Conservation (phyloP, 2,888 invertebrate genomes). For the Cryptocephalus primarius region DNA sequence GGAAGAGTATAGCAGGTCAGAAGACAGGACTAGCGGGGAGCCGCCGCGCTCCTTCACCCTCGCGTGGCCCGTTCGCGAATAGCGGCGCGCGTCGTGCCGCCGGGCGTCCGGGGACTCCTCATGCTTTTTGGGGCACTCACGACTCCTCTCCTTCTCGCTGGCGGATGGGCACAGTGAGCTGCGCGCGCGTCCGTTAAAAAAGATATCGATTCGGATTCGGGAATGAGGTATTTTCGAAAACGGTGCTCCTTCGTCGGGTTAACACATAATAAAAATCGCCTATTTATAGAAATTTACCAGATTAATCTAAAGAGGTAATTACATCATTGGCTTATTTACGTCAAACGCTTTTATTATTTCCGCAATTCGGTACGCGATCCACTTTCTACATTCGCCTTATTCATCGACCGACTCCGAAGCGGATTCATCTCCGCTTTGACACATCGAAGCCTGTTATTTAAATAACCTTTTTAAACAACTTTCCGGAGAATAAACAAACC, state of each 20-base stretch:
- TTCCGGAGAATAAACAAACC: no score
- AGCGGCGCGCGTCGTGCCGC: no score
- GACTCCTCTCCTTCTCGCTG: no score
- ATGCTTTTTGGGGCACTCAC: no score
- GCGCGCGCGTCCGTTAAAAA: slow-evolving; percentile 9
- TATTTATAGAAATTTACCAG: slow-evolving; percentile 13
- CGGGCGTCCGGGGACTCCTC: no score
- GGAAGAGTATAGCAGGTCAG: no score
- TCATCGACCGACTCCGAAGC: not conserved
- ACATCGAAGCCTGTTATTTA: no score
- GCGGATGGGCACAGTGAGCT: not conserved
- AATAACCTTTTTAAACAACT: no score
- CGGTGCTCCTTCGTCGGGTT: slow-evolving; percentile 2
- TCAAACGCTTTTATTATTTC: slow-evolving; percentile 14
- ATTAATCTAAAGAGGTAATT: slow-evolving; percentile 11
- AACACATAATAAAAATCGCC: slow-evolving; percentile 6
- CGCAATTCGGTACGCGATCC: slow-evolving; percentile 6
- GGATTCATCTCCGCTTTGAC: no score
- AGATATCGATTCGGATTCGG: slow-evolving; percentile 9
- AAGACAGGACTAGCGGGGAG: no score
- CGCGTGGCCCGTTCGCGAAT: no score
- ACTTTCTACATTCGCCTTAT: slow-evolving; percentile 5
- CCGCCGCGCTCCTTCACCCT: no score
- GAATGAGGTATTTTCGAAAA: slow-evolving; percentile 2
- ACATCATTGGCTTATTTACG: slow-evolving; percentile 16